Evolutionary conservation across 2,797 vertebrate genomes (phyloP).

Genomic region (Gobio occitaniae): DNA sequence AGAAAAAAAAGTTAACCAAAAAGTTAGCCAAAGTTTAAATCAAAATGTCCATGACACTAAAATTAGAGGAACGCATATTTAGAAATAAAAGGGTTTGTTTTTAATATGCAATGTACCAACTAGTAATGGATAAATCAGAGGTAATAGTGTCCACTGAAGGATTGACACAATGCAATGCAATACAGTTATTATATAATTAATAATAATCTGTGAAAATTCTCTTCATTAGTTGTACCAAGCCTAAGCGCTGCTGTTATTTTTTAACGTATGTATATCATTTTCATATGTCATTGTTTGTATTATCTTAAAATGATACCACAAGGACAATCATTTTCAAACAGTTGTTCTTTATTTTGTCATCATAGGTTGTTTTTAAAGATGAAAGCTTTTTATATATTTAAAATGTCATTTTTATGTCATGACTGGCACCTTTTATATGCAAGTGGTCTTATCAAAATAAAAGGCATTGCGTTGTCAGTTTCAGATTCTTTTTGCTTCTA

Average conservation of each 20-base stretch:
- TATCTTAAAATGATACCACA: not conserved
- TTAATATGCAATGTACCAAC: not conserved
- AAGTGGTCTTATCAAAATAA: conserved; percentile 15
- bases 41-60: not conserved
- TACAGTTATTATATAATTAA: not conserved
- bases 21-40: not conserved
- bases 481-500: not conserved
- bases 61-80: not conserved
- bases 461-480: not conserved
- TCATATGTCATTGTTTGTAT: not conserved
- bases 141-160: not conserved
- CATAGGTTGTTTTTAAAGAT: not conserved
- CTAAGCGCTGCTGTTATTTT: not conserved
- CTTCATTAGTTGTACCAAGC: not conserved
- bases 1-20: not conserved
- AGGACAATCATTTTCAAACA: not conserved
- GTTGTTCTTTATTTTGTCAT: not conserved
- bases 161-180: not conserved
- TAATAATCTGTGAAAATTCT: not conserved
- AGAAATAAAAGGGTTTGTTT: not conserved
- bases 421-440: not conserved
- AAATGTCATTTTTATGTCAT: not conserved
- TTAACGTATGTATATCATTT: not conserved
- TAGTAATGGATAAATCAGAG: not conserved
- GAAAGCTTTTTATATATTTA: not conserved